Conservation (phyloP, 2,888 invertebrate species). For the Lasioglossum malachurum region DNA sequence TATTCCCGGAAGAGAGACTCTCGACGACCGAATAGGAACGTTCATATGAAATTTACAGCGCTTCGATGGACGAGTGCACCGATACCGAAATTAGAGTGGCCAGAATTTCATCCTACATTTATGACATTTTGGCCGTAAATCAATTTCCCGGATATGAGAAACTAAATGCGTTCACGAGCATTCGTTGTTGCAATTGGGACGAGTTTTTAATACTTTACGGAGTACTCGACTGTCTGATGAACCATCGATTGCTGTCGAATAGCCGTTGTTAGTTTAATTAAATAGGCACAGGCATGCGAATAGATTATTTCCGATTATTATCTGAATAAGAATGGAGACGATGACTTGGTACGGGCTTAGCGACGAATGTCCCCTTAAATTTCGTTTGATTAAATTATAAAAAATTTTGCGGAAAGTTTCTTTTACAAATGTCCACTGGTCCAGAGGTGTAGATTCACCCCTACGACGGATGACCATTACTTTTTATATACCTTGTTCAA, state of each 20-base stretch:
- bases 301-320: background rate
- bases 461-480: too few species aligned
- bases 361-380: too few species aligned
- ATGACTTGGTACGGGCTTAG: too few species aligned
- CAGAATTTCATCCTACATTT: background rate
- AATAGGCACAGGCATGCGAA: background rate
- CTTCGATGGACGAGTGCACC: background rate
- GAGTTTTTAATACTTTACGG: background rate
- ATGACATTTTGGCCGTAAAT: background rate
- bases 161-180: background rate
- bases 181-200: background rate
- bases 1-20: background rate
- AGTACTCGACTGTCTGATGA: background rate
- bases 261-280: background rate
- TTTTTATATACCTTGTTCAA: too few species aligned
- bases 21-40: background rate
- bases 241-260: background rate
- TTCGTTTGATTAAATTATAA: too few species aligned
- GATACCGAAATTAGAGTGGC: background rate
- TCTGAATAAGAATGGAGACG: too few species aligned
- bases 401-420: too few species aligned
- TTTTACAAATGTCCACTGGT: too few species aligned
- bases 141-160: background rate
- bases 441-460: too few species aligned
- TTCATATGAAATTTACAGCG: slow-evolving; percentile 14